A percentile compares a stretch with the other conserved stretches of the same genome.
Evolutionary conservation across 2,113 vertebrate species (phyloP).

Genomic region (Helogale parvula): DNA sequence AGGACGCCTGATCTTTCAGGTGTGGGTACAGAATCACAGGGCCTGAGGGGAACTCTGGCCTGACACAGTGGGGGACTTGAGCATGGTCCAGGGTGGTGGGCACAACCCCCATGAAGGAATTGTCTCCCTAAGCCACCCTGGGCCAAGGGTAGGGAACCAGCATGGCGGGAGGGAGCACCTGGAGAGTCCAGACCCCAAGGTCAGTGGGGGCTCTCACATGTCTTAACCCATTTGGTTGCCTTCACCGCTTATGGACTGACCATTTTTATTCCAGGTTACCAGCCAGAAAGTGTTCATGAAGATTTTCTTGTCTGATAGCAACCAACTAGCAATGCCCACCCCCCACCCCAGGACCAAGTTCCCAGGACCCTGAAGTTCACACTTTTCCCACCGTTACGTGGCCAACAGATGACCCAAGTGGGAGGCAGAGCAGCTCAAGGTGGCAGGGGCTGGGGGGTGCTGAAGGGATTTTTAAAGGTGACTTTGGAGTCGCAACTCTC

Average conservation of each 20-base stretch:
- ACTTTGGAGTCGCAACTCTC: not conserved
- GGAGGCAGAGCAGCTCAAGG: not conserved
- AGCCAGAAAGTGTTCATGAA: not conserved
- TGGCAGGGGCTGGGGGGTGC: rapidly evolving
- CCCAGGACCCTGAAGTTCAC: not conserved
- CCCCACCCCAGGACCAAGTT: not conserved
- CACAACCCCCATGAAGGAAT: not conserved
- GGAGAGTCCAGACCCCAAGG: not conserved
- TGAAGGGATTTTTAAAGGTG: not conserved
- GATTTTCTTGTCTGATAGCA: not conserved
- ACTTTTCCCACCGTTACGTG: not conserved
- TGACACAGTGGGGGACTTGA: not conserved
- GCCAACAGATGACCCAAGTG: not conserved
- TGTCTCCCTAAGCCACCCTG: not conserved
- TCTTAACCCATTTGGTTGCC: not conserved
- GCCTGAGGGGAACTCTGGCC: not conserved
- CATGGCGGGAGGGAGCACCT: not conserved
- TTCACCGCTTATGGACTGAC: not conserved
- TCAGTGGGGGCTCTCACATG: not conserved
- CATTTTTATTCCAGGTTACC: not conserved
- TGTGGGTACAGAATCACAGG: not conserved
- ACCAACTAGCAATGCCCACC: not conserved
- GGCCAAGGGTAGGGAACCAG: not conserved
- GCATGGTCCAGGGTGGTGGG: not conserved
- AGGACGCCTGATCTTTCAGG: not conserved